Evolutionary conservation across 1,140 invertebrate species (phyloP), one percentile per base, ranked within the genome.

Genomic region (Drosophila oshimai): DNA sequence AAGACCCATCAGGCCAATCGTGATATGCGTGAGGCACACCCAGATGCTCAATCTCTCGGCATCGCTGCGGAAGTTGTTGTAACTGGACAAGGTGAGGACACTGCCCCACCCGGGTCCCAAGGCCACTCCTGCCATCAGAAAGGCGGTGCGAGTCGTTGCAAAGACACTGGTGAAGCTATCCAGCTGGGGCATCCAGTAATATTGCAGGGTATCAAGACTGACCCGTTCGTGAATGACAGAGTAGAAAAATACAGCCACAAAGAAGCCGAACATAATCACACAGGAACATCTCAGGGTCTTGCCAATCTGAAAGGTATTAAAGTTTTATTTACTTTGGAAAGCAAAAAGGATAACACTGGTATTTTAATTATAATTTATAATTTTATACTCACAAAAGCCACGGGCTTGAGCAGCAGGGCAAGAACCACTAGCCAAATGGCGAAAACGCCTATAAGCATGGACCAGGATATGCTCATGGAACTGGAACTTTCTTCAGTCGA

Each of bases 101-200:
- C 80, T 90, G 9, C 89, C 89, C 74, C 80, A 90, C 3, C 89
- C 88, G 4, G 89, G 87, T 2, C 89, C 89, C 26, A 90, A 29
- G 9, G 78, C 42, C 36, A 84, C 65, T 9, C 70, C 79, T 6
- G 87, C 64, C 70, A 89, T 68, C 42, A 90, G 15, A n/a, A 90
- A 75, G 28, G 65, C 89, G 7, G 50, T 60, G 9, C 61, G 69
- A 7, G 58, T 10, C 0, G 72, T 70, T 6, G 64, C 53, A 13
- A 29, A 13, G 4, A 87, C 37, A 4, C 33, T 64, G 0, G 5
- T 4, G 31, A 68, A 74, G 26, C 65, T 76, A 10, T 44, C 18
- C 9, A 79, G 12, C 1, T 37, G 13, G 4, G 88, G 88, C 44
- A 76, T 28, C 44, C 84, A 54, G 37, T 87, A 87, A 1, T 60